Percentiles rank a stretch among this genome's conserved stretches.
Conservation (phyloP, 2,888 invertebrate genomes). For the Lumbricus terrestris region DNA sequence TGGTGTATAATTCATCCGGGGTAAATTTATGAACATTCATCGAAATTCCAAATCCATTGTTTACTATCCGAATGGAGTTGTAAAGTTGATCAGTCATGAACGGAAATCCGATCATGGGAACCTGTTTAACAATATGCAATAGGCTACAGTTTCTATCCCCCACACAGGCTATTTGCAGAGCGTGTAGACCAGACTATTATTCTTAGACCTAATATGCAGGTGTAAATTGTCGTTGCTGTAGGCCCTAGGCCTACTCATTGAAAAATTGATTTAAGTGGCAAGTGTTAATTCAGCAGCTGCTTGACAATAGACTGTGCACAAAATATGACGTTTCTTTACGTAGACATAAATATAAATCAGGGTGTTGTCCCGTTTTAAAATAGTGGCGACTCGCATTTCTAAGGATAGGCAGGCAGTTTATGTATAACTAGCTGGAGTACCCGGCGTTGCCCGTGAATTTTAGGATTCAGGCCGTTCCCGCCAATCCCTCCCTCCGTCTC, state of each 20-base stretch:
- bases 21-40: neutral
- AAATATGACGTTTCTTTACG: too few relatives aligned
- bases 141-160: neutral
- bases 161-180: too few relatives aligned
- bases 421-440: too few relatives aligned
- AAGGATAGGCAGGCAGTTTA: neutral
- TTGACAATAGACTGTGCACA: too few relatives aligned
- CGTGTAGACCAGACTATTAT: too few relatives aligned
- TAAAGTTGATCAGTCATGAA: constrained; percentile 7
- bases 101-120: constrained; percentile 23
- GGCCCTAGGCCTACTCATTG: neutral
- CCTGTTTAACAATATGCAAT: neutral
- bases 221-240: too few relatives aligned
- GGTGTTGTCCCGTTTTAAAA: too few relatives aligned
- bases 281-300: neutral
- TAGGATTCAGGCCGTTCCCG: too few relatives aligned
- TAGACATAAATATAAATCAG: too few relatives aligned
- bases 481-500: too few relatives aligned
- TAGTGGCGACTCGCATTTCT: neutral
- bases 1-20: neutral
- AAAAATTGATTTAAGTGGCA: neutral
- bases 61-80: constrained; percentile 17
- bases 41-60: constrained; percentile 14
- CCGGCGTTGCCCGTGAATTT: too few relatives aligned
- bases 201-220: too few relatives aligned